phyloP scores from a whole-genome alignment of 2,888 invertebrate species.

The Anticlea derivata region DNA sequence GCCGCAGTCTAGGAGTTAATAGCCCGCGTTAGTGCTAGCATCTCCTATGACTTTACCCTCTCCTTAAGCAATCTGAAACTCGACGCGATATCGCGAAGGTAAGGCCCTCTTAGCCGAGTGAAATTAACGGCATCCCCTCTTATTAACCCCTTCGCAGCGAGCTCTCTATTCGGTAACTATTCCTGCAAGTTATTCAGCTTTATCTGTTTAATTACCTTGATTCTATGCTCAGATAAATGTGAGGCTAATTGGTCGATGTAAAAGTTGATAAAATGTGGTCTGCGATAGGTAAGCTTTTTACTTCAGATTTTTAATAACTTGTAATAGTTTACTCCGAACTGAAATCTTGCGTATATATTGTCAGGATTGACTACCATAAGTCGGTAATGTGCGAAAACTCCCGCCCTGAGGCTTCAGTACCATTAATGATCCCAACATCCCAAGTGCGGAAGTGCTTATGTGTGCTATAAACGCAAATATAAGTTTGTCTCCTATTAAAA shows the following conservation, averaged over 20 bases:
- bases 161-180: constrained; percentile 57
- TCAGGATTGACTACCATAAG: no score
- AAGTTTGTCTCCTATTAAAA: no score
- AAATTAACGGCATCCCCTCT: constrained; percentile 71
- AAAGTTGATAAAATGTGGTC: neutral
- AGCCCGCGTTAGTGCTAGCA: no score
- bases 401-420: no score
- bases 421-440: no score
- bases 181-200: constrained; percentile 44
- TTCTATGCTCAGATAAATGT: constrained; percentile 26
- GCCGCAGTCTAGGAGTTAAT: no score
- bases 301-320: neutral
- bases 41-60: neutral
- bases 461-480: no score
- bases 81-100: constrained; percentile 53
- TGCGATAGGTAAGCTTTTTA: neutral
- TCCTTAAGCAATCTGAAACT: constrained; percentile 51
- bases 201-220: constrained; percentile 34
- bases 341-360: no score
- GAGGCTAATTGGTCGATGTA: constrained; percentile 26
- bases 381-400: no score
- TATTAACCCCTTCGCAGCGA: constrained; percentile 68
- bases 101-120: constrained; percentile 54
- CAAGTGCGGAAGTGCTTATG: no score
- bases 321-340: no score